Percentiles rank a stretch among this genome's conserved stretches.
phyloP scores from a whole-genome alignment of 2,888 invertebrate genomes.

The Xestoiulus laeticollis region DNA sequence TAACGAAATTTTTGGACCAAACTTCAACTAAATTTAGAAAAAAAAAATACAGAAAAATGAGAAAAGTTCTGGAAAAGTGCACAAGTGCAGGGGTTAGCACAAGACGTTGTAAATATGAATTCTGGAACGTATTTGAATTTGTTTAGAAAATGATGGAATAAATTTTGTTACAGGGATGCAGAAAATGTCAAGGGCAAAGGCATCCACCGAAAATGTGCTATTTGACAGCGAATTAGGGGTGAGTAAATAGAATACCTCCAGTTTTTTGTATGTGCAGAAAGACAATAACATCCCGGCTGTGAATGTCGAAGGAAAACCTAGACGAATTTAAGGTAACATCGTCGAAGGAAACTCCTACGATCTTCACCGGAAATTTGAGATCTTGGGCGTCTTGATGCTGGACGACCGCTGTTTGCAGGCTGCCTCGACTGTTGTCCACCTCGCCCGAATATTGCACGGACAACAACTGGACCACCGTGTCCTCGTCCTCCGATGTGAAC shows the following conservation, averaged over 20 bases:
- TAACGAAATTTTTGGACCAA: no score
- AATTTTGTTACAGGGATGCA: no score
- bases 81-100: no score
- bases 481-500: constrained; percentile 33
- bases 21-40: no score
- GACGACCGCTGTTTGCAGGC: background rate
- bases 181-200: background rate
- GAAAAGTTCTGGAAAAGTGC: no score
- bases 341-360: constrained; percentile 80
- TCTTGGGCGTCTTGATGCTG: constrained; percentile 58
- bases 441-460: constrained; percentile 34
- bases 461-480: background rate
- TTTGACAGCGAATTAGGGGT: background rate
- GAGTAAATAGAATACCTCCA: constrained; percentile 72
- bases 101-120: no score
- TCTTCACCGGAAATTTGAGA: constrained; percentile 59
- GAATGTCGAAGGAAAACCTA: constrained; percentile 84
- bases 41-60: no score
- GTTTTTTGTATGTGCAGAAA: constrained; percentile 99
- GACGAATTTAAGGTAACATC: constrained; percentile 78
- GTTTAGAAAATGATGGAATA: no score
- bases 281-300: constrained; percentile 96
- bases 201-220: background rate
- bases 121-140: no score
- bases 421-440: constrained; percentile 1